Conservation (phyloP, 2,888 invertebrate species). For the Napeogenes sylphis region DNA sequence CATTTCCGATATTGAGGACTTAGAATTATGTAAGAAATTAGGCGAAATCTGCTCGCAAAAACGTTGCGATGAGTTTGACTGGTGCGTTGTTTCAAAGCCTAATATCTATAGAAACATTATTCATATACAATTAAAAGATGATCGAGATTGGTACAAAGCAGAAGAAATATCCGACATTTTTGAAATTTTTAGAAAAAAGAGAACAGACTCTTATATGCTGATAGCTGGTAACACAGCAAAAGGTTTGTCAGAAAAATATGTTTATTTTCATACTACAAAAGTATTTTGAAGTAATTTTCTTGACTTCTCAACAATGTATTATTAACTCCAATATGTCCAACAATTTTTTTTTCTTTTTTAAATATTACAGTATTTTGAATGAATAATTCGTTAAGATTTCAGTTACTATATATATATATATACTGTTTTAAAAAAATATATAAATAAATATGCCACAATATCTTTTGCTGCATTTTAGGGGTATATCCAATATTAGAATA, state of each 20-base stretch:
- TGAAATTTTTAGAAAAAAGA: constrained; percentile 61
- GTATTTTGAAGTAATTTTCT: neutral
- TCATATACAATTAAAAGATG: constrained; percentile 51
- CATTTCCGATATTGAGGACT: constrained; percentile 68
- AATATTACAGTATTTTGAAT: no score
- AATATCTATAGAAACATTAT: constrained; percentile 43
- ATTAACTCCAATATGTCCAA: no score
- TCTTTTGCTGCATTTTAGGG: constrained; percentile 43
- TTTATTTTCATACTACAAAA: neutral
- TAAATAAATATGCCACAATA: no score
- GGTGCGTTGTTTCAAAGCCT: constrained; percentile 72
- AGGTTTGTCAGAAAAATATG: constrained; percentile 26
- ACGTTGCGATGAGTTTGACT: constrained; percentile 38
- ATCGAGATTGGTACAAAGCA: constrained; percentile 74
- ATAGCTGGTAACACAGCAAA: constrained; percentile 75
- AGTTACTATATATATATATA: no score
- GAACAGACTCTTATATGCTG: constrained; percentile 77
- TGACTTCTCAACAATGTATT: neutral
- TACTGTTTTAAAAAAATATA: no score
- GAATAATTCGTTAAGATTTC: no score
- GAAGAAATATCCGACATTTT: constrained; percentile 70
- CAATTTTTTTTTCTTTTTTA: no score
- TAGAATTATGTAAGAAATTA: constrained; percentile 41
- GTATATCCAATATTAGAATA: constrained; percentile 53
- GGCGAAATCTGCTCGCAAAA: constrained; percentile 20